Percentiles rank a stretch among this genome's conserved stretches.
These are phyloP conservation scores for Clostera curtula DNA, from an alignment of 2,888 invertebrate genomes.

Conservation along the genomic window DNA sequence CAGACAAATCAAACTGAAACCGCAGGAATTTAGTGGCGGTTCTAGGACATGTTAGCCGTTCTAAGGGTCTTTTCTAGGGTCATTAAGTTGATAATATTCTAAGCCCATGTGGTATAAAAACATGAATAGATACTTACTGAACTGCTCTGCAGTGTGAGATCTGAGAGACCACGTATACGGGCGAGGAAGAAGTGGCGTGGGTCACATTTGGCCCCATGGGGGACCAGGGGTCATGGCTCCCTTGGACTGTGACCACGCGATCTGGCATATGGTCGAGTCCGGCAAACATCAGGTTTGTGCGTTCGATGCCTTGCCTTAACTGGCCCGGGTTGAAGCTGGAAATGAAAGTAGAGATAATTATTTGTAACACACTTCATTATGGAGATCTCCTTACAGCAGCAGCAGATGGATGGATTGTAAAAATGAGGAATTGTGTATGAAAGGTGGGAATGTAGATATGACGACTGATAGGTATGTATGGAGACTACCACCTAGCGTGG, in stretches of 20 bases:
- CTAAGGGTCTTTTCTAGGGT: too few species aligned
- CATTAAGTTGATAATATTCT: too few species aligned
- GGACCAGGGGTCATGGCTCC: conserved; percentile 53
- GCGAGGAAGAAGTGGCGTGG: conserved; percentile 35
- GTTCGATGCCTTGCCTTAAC: conserved; percentile 47
- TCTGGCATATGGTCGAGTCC: conserved; percentile 43
- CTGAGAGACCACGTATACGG: conserved; percentile 41
- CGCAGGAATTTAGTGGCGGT: too few species aligned
- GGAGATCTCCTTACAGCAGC: too few species aligned
- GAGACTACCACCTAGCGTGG: too few species aligned
- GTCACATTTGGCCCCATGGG: conserved; percentile 41
- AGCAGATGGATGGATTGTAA: too few species aligned
- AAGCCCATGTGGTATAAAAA: not conserved
- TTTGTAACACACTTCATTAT: not conserved
- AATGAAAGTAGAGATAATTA: conserved; percentile 6
- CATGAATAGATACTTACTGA: conserved; percentile 17
- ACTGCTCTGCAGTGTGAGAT: conserved; percentile 50
- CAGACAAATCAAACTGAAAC: too few species aligned
- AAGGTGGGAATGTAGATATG: too few species aligned
- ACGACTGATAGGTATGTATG: too few species aligned
- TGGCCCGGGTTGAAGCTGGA: conserved; percentile 40
- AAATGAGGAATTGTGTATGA: too few species aligned
- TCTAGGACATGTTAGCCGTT: too few species aligned
- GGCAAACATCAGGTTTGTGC: conserved; percentile 61
- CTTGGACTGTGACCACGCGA: conserved; percentile 43